phyloP scores from a whole-genome alignment of 2,113 vertebrate species.

The Arothron firmamentum region DNA sequence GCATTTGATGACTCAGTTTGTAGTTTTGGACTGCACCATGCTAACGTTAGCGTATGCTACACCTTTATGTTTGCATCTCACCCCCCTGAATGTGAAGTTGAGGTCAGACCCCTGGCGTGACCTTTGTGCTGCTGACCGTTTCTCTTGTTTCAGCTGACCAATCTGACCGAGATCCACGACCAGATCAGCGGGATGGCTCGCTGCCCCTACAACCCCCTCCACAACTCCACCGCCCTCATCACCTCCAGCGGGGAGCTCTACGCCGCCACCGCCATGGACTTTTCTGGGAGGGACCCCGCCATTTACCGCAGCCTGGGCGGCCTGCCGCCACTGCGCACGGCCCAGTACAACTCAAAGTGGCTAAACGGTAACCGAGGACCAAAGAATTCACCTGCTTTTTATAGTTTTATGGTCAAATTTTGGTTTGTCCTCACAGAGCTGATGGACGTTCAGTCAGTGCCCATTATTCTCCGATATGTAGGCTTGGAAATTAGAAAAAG shows the following conservation, averaged over 20 bases:
- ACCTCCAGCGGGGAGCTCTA: constrained; percentile 92
- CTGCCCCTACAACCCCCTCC: constrained; percentile 94
- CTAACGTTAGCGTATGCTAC: too few relatives aligned
- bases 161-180: constrained; percentile 92
- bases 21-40: too few relatives aligned
- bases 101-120: too few relatives aligned
- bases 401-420: background rate
- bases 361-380: constrained; percentile 82
- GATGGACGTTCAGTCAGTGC: too few relatives aligned
- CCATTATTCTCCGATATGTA: too few relatives aligned
- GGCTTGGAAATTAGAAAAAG: background rate
- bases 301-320: constrained; percentile 93
- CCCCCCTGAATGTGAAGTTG: too few relatives aligned
- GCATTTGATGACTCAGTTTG: too few relatives aligned
- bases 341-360: constrained; percentile 99
- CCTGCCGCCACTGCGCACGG: constrained; percentile 90
- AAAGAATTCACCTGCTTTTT: too few relatives aligned
- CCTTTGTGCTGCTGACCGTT: background rate
- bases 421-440: too few relatives aligned
- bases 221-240: constrained; percentile 97
- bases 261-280: constrained; percentile 96
- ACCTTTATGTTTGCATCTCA: too few relatives aligned
- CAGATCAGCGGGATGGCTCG: constrained; percentile 98
- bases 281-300: constrained; percentile 92
- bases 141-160: constrained; percentile 77